Conservation (phyloP, 2,797 vertebrate genomes). For the Myioborus melanocephalus region DNA sequence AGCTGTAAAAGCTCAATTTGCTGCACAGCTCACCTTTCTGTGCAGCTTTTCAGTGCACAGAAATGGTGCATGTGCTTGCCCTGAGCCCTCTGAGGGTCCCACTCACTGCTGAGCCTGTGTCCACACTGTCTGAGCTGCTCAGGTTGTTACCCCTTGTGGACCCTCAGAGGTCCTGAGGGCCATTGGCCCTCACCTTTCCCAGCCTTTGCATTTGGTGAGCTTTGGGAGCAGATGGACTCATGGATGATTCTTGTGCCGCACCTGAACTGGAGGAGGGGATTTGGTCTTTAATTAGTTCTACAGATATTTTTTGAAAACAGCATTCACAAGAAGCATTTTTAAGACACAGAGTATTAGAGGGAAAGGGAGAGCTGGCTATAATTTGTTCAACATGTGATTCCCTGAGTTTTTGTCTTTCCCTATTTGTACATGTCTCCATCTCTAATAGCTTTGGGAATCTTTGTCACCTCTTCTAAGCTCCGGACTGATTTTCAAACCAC, state of each 20-base stretch:
- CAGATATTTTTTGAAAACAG: neutral
- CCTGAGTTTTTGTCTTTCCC: neutral
- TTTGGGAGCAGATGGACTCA: neutral
- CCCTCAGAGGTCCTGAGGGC: neutral
- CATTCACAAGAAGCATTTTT: neutral
- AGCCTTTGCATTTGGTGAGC: neutral
- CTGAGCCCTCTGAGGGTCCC: neutral
- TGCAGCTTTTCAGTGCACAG: neutral
- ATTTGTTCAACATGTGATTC: neutral
- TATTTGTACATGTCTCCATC: neutral
- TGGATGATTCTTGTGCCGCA: neutral
- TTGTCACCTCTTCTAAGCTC: conserved; percentile 10
- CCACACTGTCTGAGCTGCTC: neutral
- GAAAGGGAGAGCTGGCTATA: neutral
- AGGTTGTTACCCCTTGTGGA: neutral
- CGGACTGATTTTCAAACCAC: conserved; percentile 31
- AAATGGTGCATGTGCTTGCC: neutral
- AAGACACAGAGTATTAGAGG: neutral
- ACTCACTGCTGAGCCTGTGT: neutral
- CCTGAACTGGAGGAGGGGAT: neutral
- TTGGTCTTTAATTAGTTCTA: neutral
- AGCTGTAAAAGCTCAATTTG: neutral
- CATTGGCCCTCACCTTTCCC: fast-evolving
- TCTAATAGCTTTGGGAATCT: neutral
- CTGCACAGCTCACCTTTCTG: neutral